Base-by-base conservation (phyloP, 2,888 invertebrate genomes). In the Acholoe squamosa region DNA sequence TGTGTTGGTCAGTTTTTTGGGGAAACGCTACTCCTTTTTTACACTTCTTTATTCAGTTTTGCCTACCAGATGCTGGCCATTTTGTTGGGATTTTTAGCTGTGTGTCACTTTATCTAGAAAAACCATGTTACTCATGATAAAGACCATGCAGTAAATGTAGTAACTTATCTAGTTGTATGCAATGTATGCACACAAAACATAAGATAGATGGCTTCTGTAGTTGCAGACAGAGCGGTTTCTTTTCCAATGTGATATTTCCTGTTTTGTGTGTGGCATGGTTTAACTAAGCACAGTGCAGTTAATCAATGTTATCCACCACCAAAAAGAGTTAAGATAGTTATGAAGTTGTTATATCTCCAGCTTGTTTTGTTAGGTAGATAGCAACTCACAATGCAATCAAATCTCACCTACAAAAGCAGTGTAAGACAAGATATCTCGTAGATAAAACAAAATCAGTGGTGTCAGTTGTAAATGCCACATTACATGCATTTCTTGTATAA, bases 21-120 rank as follows among this genome's bases (percentile, higher is more conserved):
- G 3, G 28, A 25, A 71, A 71, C 43, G 43, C 7, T 16, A 7
- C 19, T 22, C 80, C 7, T 19, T 80, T 80, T 16, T 14, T 43
- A 80, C 43, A 80, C 43, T 80, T 80, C 80, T 80, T 43, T 34
- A 43, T 34, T 33, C 80, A 33, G 80, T 43, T 43, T 43, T 80
- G n/a, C 80, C 80, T 80, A 80, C 80, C 80, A 33, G 43, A 80
- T 80, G 80, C 80, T 80, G 80, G 80, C 22, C 80, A 80, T 80
- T 80, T 80, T 80, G 80, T 80, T 80, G 80, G 80, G 80, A 33
- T 80, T 80, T 80, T 80, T 34, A 43, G 43, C 80, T 80, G 80
- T 80, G 80, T 34, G 80, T 34, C 80, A 33, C 80, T 43, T 80
- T 43, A 22, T 34, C 34, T 33, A 25, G 71, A 71, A 28, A 28